Evolutionary conservation across 2,797 vertebrate genomes (phyloP), one percentile per base, ranked within the genome.

Genomic region (Delichon dasypus): DNA sequence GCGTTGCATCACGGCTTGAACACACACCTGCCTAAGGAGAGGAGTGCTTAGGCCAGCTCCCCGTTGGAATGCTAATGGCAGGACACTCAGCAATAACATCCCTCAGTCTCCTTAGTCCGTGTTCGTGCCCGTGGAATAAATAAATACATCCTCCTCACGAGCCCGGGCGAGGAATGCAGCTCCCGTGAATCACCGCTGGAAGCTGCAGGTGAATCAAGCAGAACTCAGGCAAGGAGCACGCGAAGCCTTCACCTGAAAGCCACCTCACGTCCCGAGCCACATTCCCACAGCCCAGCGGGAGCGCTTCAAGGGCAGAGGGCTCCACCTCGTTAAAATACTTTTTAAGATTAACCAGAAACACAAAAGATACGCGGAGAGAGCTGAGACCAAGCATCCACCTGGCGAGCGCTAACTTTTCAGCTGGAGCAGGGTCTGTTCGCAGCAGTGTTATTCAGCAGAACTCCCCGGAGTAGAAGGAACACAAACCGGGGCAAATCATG

Each of bases 141-240:
- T 1, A 13, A 77, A 36, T 1, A 13, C 50, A 57, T 22, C 89
- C 85, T 88, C 40, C 64, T n/a, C 13, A 40, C 2, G 3, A 89
- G 85, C 40, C 68, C 20, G 6, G 7, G 36, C 4, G 1, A 48
- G 88, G 92, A 92, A 92, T 68, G 90, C 92, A 68, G 14, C 53
- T 82, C 65, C 34, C 1, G 7, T 94, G 95, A 96, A 74, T 93
- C 93, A 93, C 4, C 2, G 18, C 2, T 44, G 23, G 20, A 22
- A 81, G 55, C 27, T 34, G 89, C 60, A 47, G 45, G 75, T 93
- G 95, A 92, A 94, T 95, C 92, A 83, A 58, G 84, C 75, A 77
- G 50, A 61, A 80, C 84, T 85, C n/a, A 95, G 81, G 84, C 67
- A 4, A 23, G 38, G 54, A 64, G 78, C 18, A 92, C 10, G 81